Evolutionary conservation across 2,113 vertebrate genomes (phyloP).

Genomic region (Gasterosteus nipponicus): DNA sequence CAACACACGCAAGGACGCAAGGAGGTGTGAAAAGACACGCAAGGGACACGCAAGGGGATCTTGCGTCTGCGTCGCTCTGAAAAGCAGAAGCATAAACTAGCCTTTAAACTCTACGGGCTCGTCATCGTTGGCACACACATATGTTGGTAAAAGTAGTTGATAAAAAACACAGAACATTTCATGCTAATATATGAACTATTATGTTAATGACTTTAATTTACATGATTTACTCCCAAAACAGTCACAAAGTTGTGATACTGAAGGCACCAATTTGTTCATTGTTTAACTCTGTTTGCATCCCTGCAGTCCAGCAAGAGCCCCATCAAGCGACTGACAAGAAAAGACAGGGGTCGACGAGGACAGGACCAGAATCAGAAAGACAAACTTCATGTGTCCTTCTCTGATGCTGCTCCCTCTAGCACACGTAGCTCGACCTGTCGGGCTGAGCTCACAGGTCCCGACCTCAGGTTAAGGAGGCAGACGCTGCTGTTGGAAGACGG

Average conservation of each 20-base stretch:
- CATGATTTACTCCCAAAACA: conserved; percentile 4
- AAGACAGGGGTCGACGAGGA: conserved; percentile 84
- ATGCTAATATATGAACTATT: not conserved
- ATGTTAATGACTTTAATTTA: conserved; percentile 1
- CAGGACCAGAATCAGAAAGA: conserved; percentile 56
- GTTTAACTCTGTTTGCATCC: not conserved
- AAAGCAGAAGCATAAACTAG: too few species aligned
- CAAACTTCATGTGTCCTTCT: conserved; percentile 23
- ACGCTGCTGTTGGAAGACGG: conserved; percentile 65
- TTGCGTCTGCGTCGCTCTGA: too few species aligned
- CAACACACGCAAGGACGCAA: too few species aligned
- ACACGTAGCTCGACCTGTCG: conserved; percentile 24
- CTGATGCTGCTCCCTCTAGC: conserved; percentile 38
- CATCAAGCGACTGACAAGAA: conserved; percentile 90
- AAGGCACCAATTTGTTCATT: not conserved
- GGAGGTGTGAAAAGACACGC: too few species aligned
- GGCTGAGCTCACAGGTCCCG: conserved; percentile 35
- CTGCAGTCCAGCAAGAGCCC: conserved; percentile 89
- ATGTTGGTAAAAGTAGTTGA: not conserved
- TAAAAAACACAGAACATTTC: not conserved
- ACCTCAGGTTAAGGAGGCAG: conserved; percentile 48
- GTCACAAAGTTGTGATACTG: not conserved
- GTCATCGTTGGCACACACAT: too few species aligned
- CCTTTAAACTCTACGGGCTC: too few species aligned
- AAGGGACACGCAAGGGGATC: too few species aligned